These are phyloP conservation scores for Urocyon cinereoargenteus DNA, from an alignment of 2,797 vertebrate genomes.

Conservation along the genomic window DNA sequence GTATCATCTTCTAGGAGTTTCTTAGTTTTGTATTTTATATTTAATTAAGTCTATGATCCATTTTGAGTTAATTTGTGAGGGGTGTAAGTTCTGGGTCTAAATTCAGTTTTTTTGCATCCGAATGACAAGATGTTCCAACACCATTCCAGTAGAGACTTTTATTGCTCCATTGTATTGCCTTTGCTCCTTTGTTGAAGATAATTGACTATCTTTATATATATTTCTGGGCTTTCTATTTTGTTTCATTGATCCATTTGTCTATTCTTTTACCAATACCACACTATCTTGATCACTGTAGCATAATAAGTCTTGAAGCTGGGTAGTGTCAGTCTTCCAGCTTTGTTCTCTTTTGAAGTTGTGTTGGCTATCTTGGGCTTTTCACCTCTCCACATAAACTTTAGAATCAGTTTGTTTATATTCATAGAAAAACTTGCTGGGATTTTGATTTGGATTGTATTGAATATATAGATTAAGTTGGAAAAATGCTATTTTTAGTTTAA, in stretches of 20 bases:
- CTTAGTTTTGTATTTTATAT: not conserved
- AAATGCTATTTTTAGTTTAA: not conserved
- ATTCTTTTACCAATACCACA: not conserved
- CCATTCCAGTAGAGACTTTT: not conserved
- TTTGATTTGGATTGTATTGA: not conserved
- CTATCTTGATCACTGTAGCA: not conserved
- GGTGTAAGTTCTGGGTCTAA: not conserved
- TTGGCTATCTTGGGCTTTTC: not conserved
- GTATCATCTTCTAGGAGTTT: not conserved
- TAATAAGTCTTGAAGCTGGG: not conserved
- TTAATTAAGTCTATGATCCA: not conserved
- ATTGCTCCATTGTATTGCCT: not conserved
- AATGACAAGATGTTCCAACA: not conserved
- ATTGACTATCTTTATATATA: not conserved
- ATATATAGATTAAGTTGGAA: not conserved
- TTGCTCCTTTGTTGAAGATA: not conserved
- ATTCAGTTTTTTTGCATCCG: not conserved
- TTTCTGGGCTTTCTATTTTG: not conserved
- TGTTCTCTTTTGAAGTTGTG: not conserved
- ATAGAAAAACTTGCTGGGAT: not conserved
- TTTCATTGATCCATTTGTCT: not conserved
- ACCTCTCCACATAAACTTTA: not conserved
- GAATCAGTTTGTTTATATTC: not conserved
- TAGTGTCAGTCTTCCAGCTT: not conserved
- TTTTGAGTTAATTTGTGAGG: not conserved